These are phyloP conservation scores for Zeugodacus cucurbitae DNA, from an alignment of 1,140 invertebrate species.

Conservation along the genomic window DNA sequence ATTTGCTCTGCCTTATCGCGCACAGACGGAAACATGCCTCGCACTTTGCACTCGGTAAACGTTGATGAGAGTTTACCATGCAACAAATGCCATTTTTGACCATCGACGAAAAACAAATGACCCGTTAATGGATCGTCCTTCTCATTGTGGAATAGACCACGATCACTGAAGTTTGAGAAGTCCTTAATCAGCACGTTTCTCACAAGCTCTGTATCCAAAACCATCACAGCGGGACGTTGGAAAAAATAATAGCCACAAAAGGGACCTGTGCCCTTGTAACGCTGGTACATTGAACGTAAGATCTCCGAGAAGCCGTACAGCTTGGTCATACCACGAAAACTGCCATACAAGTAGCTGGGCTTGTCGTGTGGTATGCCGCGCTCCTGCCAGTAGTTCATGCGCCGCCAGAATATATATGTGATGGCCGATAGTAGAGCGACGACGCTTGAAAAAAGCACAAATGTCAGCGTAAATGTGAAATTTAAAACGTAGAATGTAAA, in stretches of 20 bases:
- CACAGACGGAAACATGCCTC: conserved; percentile 67
- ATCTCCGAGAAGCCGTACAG: neutral
- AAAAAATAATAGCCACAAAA: conserved; percentile 55
- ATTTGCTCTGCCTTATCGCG: conserved; percentile 57
- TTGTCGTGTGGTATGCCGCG: conserved; percentile 58
- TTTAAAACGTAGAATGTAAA: neutral
- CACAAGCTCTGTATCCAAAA: conserved; percentile 54
- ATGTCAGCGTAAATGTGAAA: neutral
- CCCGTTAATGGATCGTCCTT: conserved; percentile 68
- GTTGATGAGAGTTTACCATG: conserved; percentile 69
- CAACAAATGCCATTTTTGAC: conserved; percentile 69
- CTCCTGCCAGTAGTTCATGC: conserved; percentile 66
- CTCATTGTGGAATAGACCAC: conserved; percentile 68
- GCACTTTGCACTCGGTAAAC: conserved; percentile 72
- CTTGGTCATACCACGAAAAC: neutral
- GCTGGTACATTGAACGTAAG: conserved; percentile 49
- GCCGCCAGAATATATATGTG: neutral
- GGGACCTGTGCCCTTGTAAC: conserved; percentile 55
- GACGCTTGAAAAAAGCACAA: neutral
- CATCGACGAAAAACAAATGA: conserved; percentile 67
- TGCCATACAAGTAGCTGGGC: conserved; percentile 38
- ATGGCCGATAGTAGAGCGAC: neutral
- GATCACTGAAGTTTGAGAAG: conserved; percentile 59
- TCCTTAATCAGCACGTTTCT: conserved; percentile 62
- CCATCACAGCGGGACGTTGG: conserved; percentile 45